phyloP scores from a whole-genome alignment of 1,140 invertebrate species.

The Trichonephila clavipes region DNA sequence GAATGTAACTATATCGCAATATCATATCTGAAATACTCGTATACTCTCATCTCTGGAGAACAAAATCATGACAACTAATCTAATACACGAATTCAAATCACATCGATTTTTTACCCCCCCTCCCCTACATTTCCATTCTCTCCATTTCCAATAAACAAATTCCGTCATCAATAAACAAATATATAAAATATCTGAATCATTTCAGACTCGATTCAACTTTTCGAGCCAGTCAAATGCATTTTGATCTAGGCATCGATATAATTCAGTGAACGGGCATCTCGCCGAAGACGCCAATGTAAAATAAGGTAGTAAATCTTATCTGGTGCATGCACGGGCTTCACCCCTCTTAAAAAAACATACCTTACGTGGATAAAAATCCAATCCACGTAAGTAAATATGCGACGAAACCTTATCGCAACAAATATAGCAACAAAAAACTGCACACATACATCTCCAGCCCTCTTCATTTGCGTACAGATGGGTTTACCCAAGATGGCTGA shows the following conservation, averaged over 20 bases:
- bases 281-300: neutral
- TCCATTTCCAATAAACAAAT: conserved; percentile 12
- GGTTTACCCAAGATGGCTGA: neutral
- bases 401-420: neutral
- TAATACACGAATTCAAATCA: neutral
- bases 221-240: conserved; percentile 56
- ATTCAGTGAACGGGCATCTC: no score
- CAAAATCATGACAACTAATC: no score
- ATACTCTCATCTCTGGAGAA: no score
- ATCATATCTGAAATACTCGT: no score
- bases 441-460: no score
- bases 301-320: conserved; percentile 50
- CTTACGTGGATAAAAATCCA: conserved; percentile 33
- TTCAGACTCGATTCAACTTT: conserved; percentile 6
- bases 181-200: conserved; percentile 27
- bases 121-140: neutral
- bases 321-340: neutral
- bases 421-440: neutral
- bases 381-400: conserved; percentile 52
- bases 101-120: neutral
- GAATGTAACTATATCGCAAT: no score
- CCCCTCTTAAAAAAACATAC: neutral
- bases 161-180: neutral
- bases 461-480: conserved; percentile 71
- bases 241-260: conserved; percentile 5